Evolutionary conservation across 1,140 invertebrate genomes (phyloP).

Genomic region (Lerema accius): DNA sequence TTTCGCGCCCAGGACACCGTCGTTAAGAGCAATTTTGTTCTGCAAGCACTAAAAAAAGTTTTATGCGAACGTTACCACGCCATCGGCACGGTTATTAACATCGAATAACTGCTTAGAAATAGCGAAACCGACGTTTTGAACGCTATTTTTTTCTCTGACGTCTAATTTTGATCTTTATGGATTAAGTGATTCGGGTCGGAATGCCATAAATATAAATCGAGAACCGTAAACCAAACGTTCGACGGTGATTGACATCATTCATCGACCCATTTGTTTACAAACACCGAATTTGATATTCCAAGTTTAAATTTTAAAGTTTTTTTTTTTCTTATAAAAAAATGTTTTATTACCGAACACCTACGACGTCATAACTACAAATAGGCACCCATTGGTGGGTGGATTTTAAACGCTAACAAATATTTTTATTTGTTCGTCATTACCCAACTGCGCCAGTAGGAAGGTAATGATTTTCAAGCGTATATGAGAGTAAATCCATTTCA

Average conservation of each 20-base stretch:
- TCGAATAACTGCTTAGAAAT: slow-evolving; percentile 14
- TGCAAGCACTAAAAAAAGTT: slow-evolving; percentile 26
- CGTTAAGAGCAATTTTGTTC: slow-evolving; percentile 19
- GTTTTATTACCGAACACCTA: no score
- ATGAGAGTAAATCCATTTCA: no score
- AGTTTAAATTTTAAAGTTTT: no score
- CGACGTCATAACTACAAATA: no score
- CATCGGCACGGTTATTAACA: slow-evolving; percentile 23
- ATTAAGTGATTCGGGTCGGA: neutral
- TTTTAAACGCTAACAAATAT: no score
- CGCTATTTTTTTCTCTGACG: slow-evolving; percentile 14
- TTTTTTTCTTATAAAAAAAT: no score
- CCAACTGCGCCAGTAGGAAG: no score
- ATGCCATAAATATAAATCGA: slow-evolving; percentile 5
- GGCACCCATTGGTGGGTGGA: no score
- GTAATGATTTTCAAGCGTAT: no score
- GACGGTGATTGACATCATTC: slow-evolving; percentile 9
- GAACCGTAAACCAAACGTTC: slow-evolving; percentile 10
- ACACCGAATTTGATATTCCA: no score
- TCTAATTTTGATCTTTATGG: slow-evolving; percentile 27
- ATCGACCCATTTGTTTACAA: slow-evolving; percentile 9
- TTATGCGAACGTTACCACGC: slow-evolving; percentile 30
- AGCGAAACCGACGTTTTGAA: slow-evolving; percentile 25
- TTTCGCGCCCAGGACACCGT: slow-evolving; percentile 16
- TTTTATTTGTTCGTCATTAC: no score